phyloP scores from a whole-genome alignment of 2,888 invertebrate genomes.

The Trichopoda pennipes region DNA sequence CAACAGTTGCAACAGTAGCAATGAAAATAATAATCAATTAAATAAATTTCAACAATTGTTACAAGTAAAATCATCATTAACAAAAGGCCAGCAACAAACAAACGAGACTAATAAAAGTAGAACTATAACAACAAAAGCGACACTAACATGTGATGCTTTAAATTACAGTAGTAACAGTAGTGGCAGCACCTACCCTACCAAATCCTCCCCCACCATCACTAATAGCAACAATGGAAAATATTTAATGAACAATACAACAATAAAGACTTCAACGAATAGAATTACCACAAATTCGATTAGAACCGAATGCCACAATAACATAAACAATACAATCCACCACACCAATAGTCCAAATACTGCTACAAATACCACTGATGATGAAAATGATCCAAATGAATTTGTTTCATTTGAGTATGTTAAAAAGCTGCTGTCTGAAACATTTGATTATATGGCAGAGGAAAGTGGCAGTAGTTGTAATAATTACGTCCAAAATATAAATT shows the following conservation, averaged over 20 bases:
- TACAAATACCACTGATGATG: constrained; percentile 33
- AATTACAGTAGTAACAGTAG: constrained; percentile 32
- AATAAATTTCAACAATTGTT: constrained; percentile 76
- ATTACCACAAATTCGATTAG: constrained; percentile 68
- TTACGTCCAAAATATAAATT: constrained; percentile 45
- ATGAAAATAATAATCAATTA: constrained; percentile 75
- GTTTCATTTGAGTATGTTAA: constrained; percentile 81
- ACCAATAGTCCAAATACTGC: constrained; percentile 40
- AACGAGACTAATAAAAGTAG: constrained; percentile 36
- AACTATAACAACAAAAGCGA: constrained; percentile 46
- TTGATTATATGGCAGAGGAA: constrained; percentile 73
- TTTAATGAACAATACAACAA: background rate
- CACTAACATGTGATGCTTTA: constrained; percentile 57
- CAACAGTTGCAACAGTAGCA: constrained; percentile 54
- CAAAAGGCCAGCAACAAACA: constrained; percentile 48
- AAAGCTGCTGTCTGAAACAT: constrained; percentile 79
- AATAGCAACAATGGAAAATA: constrained; percentile 1
- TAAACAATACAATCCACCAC: constrained; percentile 31
- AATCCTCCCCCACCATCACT: constrained; percentile 2
- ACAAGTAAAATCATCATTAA: constrained; percentile 54
- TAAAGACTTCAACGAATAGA: constrained; percentile 51
- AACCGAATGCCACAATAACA: constrained; percentile 62
- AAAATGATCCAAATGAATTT: constrained; percentile 74
- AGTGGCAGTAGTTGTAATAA: constrained; percentile 37
- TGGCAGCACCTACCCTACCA: background rate